Evolutionary conservation across 2,888 invertebrate genomes (phyloP).

Genomic region (Megastigmus dorsalis): DNA sequence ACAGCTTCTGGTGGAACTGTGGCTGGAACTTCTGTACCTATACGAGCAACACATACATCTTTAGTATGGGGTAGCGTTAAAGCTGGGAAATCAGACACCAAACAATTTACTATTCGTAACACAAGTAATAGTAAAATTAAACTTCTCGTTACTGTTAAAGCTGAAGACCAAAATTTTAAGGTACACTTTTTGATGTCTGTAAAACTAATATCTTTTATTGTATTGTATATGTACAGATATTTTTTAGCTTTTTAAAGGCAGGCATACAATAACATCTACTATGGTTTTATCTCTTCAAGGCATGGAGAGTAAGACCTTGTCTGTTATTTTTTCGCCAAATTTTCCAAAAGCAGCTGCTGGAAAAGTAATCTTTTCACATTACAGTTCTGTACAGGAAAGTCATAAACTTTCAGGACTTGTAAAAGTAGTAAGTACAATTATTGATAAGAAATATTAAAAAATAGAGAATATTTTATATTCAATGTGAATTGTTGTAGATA

Average conservation of each 20-base stretch:
- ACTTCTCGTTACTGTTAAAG: slow-evolving; percentile 75
- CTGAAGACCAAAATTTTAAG: slow-evolving; percentile 68
- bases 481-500: slow-evolving; percentile 63
- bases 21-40: slow-evolving; percentile 71
- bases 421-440: slow-evolving; percentile 43
- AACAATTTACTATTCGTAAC: slow-evolving; percentile 78
- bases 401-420: slow-evolving; percentile 48
- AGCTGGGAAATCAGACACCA: slow-evolving; percentile 76
- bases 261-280: slow-evolving; percentile 63
- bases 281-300: slow-evolving; percentile 75
- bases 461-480: not conserved
- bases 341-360: slow-evolving; percentile 76
- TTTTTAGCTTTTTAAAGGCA: slow-evolving; percentile 67
- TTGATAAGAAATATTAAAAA: not conserved
- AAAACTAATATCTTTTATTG: not conserved
- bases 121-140: slow-evolving; percentile 77
- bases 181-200: slow-evolving; percentile 60
- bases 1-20: slow-evolving; percentile 66
- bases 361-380: slow-evolving; percentile 76
- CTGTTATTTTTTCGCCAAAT: slow-evolving; percentile 77
- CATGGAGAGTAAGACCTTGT: slow-evolving; percentile 77
- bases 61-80: slow-evolving; percentile 79
- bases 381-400: slow-evolving; percentile 63
- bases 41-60: slow-evolving; percentile 77
- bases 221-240: not conserved